phyloP scores from a whole-genome alignment of 2,113 vertebrate genomes.

The Indri indri region DNA sequence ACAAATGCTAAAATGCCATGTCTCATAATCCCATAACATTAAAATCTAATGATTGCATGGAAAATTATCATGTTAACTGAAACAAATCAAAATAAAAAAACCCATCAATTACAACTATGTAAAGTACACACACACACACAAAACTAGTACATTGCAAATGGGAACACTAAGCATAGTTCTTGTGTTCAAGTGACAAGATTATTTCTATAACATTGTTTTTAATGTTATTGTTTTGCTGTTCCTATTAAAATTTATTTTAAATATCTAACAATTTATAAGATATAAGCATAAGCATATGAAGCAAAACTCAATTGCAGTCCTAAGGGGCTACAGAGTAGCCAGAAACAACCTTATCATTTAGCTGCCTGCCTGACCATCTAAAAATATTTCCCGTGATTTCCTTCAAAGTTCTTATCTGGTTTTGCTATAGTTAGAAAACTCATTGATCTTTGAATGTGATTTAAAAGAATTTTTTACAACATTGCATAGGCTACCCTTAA shows the following conservation, averaged over 20 bases:
- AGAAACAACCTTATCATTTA: neutral
- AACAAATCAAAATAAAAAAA: neutral
- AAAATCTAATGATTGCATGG: constrained; percentile 31
- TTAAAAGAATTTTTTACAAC: neutral
- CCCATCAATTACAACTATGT: neutral
- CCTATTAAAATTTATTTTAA: neutral
- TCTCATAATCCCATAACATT: constrained; percentile 29
- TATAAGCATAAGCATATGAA: neutral
- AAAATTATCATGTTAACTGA: neutral
- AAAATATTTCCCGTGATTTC: constrained; percentile 21
- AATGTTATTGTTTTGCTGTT: neutral
- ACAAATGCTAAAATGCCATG: neutral
- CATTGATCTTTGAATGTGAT: neutral
- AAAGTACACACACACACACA: neutral
- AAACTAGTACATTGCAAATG: neutral
- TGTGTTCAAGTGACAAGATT: neutral
- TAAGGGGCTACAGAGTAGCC: neutral
- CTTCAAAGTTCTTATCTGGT: neutral
- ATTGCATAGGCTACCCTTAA: neutral
- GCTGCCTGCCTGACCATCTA: neutral
- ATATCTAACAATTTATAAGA: neutral
- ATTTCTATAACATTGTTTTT: neutral
- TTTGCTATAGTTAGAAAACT: neutral
- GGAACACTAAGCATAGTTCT: neutral
- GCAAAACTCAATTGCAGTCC: neutral